Conservation (phyloP, 2,113 vertebrate species). For the Nymphicus hollandicus region DNA sequence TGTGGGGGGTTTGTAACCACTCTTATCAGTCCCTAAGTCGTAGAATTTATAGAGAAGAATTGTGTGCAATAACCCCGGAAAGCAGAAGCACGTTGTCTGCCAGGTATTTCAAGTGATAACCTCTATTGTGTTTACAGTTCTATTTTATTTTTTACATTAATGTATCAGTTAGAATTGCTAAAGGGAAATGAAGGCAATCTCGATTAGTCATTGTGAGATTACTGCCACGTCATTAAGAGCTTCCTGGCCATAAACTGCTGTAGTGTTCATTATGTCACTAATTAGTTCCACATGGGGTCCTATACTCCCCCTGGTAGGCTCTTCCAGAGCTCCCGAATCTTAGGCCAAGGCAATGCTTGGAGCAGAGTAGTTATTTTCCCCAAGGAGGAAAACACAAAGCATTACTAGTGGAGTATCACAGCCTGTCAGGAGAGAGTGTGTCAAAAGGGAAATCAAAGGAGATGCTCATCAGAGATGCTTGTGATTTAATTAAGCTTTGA, state of each 20-base stretch:
- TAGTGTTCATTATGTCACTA: background rate
- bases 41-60: background rate
- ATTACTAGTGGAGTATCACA: background rate
- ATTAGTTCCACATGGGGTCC: background rate
- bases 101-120: background rate
- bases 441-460: background rate
- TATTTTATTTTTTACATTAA: background rate
- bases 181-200: background rate
- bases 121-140: background rate
- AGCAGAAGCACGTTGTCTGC: background rate
- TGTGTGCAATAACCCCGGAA: rapidly evolving
- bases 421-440: background rate
- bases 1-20: background rate
- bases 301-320: background rate
- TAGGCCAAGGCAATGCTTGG: background rate
- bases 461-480: background rate
- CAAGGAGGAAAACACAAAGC: background rate
- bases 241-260: background rate
- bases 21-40: background rate
- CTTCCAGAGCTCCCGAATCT: background rate
- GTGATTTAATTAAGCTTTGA: background rate
- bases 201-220: background rate
- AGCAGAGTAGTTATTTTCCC: background rate
- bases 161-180: background rate
- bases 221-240: background rate